Conservation (phyloP, 2,888 invertebrate genomes). For the Apamea sordens region DNA sequence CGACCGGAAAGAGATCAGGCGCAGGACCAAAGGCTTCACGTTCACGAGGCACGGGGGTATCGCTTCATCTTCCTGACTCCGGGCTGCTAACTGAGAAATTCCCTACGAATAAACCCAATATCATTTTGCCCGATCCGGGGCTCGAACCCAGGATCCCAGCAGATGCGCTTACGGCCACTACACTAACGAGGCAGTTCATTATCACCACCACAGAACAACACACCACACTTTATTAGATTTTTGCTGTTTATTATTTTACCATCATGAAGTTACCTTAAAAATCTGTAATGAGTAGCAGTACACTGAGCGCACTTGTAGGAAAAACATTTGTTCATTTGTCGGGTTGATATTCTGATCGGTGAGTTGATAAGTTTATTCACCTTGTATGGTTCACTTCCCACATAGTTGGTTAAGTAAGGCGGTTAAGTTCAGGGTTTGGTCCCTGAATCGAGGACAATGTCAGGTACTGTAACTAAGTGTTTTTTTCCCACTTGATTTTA, state of each 20-base stretch:
- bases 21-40: not conserved
- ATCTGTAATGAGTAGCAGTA: too few species aligned
- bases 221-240: not conserved
- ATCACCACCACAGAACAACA: not conserved
- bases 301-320: too few species aligned
- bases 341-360: too few species aligned
- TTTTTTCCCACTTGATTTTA: not conserved
- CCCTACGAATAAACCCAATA: not conserved
- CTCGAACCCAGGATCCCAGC: not conserved
- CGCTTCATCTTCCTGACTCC: not conserved
- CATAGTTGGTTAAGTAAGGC: not conserved
- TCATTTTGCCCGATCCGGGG: not conserved
- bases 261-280: not conserved
- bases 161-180: not conserved
- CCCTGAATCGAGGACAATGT: not conserved
- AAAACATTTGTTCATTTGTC: not conserved
- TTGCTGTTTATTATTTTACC: not conserved
- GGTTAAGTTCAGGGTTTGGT: not conserved
- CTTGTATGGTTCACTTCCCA: not conserved
- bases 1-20: not conserved
- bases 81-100: not conserved
- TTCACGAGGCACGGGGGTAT: too few species aligned
- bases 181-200: too few species aligned
- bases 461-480: not conserved
- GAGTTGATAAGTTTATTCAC: not conserved